These are phyloP conservation scores for Acronicta alni DNA, from an alignment of 2,888 invertebrate species.

Conservation along the genomic window DNA sequence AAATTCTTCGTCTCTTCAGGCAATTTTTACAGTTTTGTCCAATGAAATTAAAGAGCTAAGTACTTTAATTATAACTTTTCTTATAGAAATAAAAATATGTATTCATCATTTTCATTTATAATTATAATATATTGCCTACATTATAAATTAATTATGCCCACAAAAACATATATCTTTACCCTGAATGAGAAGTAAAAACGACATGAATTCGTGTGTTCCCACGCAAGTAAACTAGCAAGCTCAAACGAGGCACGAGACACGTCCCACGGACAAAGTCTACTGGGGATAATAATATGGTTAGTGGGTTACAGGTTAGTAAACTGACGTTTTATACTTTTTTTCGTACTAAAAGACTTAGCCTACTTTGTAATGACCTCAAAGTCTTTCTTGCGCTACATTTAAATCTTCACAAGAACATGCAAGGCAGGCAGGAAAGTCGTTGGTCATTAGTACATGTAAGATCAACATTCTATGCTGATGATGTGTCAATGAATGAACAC, in stretches of 20 bases:
- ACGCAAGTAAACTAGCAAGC: conserved; percentile 3
- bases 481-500: too few species aligned
- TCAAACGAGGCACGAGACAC: conserved; percentile 14
- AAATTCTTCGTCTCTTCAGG: too few species aligned
- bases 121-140: neutral
- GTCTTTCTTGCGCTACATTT: too few species aligned
- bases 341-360: too few species aligned
- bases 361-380: too few species aligned
- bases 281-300: conserved; percentile 26
- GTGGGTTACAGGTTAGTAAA: conserved; percentile 12
- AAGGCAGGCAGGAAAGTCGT: too few species aligned
- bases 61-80: too few species aligned
- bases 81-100: neutral
- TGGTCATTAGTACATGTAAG: too few species aligned
- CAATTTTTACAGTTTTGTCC: too few species aligned
- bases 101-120: neutral
- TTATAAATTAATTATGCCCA: neutral
- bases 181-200: neutral
- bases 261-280: conserved; percentile 8
- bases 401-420: too few species aligned
- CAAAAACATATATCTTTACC: neutral
- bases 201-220: neutral
- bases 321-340: too few species aligned
- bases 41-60: too few species aligned
- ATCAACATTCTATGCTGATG: neutral